These are phyloP conservation scores for Ormyrus thymus DNA, from an alignment of 2,888 invertebrate species.

Conservation along the genomic window DNA sequence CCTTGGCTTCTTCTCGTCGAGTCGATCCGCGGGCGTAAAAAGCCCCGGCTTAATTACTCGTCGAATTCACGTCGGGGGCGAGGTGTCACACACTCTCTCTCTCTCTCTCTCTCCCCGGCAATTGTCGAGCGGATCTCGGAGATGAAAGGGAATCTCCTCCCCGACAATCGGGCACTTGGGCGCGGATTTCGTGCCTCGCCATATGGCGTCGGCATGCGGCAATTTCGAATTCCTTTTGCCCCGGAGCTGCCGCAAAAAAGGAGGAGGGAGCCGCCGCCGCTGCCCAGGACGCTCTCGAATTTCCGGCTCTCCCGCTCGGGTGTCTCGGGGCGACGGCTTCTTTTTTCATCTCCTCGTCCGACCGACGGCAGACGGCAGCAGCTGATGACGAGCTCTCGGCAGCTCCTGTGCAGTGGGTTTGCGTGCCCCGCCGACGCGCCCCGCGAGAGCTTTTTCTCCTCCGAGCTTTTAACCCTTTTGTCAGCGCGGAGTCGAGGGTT, in stretches of 20 bases:
- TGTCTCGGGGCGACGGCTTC: not conserved
- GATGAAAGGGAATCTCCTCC: conserved; percentile 3
- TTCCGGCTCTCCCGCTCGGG: conserved; percentile 22
- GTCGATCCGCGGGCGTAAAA: too few species aligned
- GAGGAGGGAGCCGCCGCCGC: not conserved
- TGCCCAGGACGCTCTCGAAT: conserved; percentile 12
- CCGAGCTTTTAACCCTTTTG: not conserved
- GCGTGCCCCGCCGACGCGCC: not conserved
- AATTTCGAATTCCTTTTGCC: conserved; percentile 52
- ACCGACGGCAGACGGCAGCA: not conserved
- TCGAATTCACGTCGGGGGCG: too few species aligned
- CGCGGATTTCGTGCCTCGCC: conserved; percentile 43
- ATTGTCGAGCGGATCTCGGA: not conserved
- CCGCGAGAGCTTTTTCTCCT: not conserved
- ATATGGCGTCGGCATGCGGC: conserved; percentile 59
- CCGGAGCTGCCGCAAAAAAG: not conserved
- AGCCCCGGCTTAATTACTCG: too few species aligned
- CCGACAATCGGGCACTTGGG: not conserved
- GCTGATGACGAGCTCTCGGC: too few species aligned
- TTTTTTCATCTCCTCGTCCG: not conserved
- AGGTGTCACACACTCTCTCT: not conserved
- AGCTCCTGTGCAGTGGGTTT: not conserved
- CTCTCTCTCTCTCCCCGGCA: not conserved
- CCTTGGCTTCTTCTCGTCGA: not conserved
- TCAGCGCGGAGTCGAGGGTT: not conserved